Percentiles rank a stretch among this genome's conserved stretches.
Conservation (phyloP, 2,113 vertebrate species). For the Gopherus flavomarginatus region DNA sequence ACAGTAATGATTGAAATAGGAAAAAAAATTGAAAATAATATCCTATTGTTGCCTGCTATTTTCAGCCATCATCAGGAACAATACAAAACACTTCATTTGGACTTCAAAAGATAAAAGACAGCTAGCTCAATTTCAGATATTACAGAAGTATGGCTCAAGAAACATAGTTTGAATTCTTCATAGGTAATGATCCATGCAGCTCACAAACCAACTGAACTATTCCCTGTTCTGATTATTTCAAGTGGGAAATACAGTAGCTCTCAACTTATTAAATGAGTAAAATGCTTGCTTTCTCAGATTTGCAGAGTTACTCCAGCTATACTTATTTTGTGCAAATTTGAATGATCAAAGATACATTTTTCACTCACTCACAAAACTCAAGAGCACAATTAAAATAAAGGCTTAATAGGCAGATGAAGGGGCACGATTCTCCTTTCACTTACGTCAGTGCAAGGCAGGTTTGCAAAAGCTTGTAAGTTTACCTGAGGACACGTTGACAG, state of each 20-base stretch:
- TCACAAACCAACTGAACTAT: not conserved
- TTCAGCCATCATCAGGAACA: not conserved
- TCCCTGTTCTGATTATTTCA: not conserved
- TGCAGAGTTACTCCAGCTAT: not conserved
- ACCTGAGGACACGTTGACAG: constrained; percentile 41
- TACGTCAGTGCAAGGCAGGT: constrained; percentile 44
- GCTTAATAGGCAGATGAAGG: not conserved
- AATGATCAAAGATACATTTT: not conserved
- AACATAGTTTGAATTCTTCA: constrained; percentile 13
- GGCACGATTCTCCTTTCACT: constrained; percentile 16
- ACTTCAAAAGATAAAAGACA: not conserved
- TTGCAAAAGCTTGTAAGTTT: constrained; percentile 56
- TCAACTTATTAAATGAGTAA: not conserved
- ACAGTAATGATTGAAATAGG: not conserved
- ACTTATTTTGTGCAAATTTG: not conserved
- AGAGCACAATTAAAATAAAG: constrained; percentile 42
- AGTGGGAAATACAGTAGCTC: not conserved
- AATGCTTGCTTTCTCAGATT: not conserved
- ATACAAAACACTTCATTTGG: not conserved
- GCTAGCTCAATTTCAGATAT: constrained; percentile 3
- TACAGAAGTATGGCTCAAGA: not conserved
- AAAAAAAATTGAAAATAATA: not conserved
- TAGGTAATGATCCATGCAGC: not conserved
- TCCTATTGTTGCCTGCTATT: not conserved
- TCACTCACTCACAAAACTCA: constrained; percentile 11